Evolutionary conservation across 2,888 invertebrate genomes (phyloP).

Genomic region (Abrostola tripartita): DNA sequence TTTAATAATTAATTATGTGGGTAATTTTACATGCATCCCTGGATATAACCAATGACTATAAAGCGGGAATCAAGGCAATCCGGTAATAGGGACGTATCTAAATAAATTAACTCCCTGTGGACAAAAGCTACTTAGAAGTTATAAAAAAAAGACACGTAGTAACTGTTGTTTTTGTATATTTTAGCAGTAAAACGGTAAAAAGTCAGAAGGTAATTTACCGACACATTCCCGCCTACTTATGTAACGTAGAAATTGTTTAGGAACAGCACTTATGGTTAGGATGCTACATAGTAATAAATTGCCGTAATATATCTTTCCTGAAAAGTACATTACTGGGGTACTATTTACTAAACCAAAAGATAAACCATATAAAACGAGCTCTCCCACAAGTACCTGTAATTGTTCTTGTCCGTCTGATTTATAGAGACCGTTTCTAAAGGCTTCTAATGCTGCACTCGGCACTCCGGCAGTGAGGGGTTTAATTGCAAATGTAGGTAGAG

Average conservation of each 20-base stretch:
- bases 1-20: no score
- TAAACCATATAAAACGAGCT: constrained; percentile 36
- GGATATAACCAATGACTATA: no score
- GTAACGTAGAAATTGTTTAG: not conserved
- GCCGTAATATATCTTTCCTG: constrained; percentile 18
- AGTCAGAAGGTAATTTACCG: not conserved
- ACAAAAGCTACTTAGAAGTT: no score
- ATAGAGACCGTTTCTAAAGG: constrained; percentile 39
- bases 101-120: no score
- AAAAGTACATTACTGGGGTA: constrained; percentile 18
- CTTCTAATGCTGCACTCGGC: constrained; percentile 37
- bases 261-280: not conserved
- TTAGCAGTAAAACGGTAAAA: not conserved
- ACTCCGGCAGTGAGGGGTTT: constrained; percentile 24
- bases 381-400: constrained; percentile 30
- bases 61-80: no score
- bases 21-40: no score
- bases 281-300: not conserved
- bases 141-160: no score
- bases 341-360: constrained; percentile 26
- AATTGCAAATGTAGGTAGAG: constrained; percentile 25
- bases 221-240: not conserved
- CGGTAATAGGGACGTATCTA: no score
- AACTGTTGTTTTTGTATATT: no score
- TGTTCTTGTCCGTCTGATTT: constrained; percentile 39